phyloP scores from a whole-genome alignment of 2,113 vertebrate genomes.

The Boulengeromyrus knoepffleri region DNA sequence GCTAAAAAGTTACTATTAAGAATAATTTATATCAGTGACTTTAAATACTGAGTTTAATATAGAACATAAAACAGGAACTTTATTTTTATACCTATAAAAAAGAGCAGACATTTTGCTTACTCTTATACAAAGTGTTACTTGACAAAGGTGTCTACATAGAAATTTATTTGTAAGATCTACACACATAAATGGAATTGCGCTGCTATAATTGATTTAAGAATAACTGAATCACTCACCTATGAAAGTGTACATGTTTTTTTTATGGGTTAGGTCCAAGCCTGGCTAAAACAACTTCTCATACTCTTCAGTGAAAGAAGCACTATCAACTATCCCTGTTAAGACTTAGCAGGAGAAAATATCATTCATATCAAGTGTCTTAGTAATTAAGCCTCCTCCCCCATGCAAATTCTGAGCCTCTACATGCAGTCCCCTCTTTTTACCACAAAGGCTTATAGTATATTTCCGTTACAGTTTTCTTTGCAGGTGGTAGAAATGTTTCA shows the following conservation, averaged over 20 bases:
- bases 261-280: not conserved
- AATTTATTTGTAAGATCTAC: not conserved
- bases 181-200: not conserved
- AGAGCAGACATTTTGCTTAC: not conserved
- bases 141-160: not conserved
- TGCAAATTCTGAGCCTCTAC: not conserved
- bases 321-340: not conserved
- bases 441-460: not conserved
- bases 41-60: not conserved
- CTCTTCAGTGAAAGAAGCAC: not conserved
- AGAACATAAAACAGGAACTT: not conserved
- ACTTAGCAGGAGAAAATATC: not conserved
- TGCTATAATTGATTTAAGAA: not conserved
- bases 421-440: not conserved
- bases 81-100: not conserved
- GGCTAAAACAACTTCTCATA: not conserved
- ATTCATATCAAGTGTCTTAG: not conserved
- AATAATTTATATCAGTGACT: not conserved
- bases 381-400: not conserved
- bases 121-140: not conserved
- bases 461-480: not conserved
- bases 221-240: not conserved
- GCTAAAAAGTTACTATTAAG: not conserved
- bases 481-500: not conserved
- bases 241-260: not conserved